phyloP scores from a whole-genome alignment of 1,140 invertebrate species.

The Temnothorax nylanderi region DNA sequence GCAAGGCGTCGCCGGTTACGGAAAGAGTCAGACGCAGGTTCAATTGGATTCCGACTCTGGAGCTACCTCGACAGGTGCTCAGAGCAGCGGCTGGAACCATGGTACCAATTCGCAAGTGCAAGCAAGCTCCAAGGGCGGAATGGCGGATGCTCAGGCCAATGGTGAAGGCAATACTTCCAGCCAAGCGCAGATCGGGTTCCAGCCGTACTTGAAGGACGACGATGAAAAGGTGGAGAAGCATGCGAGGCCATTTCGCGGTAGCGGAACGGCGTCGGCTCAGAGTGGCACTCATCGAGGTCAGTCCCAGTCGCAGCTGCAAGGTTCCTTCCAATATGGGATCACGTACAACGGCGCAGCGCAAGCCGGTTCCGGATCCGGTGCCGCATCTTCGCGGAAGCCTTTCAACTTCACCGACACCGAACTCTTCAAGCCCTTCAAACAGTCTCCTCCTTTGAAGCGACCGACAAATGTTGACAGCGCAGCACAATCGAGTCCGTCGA shows the following conservation, averaged over 20 bases:
- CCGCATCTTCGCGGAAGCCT: constrained; percentile 79
- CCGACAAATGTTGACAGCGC: constrained; percentile 81
- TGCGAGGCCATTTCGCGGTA: constrained; percentile 88
- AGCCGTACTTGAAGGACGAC: constrained; percentile 88
- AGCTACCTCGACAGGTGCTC: constrained; percentile 90
- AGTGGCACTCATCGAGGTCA: constrained; percentile 90
- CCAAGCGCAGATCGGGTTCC: constrained; percentile 94
- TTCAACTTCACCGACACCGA: constrained; percentile 80
- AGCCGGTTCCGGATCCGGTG: constrained; percentile 89
- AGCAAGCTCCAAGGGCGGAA: constrained; percentile 91
- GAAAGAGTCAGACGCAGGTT: constrained; percentile 92
- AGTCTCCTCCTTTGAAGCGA: constrained; percentile 80
- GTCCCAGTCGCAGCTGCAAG: constrained; percentile 92
- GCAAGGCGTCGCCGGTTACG: constrained; percentile 90
- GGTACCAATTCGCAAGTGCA: constrained; percentile 92
- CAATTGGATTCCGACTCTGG: constrained; percentile 90
- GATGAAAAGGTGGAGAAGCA: constrained; percentile 83
- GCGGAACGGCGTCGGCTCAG: constrained; percentile 91
- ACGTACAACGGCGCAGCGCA: constrained; percentile 93
- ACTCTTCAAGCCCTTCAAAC: constrained; percentile 78
- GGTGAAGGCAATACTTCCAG: constrained; percentile 93
- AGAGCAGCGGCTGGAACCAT: constrained; percentile 91
- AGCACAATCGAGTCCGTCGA: not conserved
- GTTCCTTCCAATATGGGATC: constrained; percentile 92
- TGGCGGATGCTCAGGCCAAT: constrained; percentile 93